phyloP scores from a whole-genome alignment of 2,888 invertebrate genomes.

The Philereme vetulata region DNA sequence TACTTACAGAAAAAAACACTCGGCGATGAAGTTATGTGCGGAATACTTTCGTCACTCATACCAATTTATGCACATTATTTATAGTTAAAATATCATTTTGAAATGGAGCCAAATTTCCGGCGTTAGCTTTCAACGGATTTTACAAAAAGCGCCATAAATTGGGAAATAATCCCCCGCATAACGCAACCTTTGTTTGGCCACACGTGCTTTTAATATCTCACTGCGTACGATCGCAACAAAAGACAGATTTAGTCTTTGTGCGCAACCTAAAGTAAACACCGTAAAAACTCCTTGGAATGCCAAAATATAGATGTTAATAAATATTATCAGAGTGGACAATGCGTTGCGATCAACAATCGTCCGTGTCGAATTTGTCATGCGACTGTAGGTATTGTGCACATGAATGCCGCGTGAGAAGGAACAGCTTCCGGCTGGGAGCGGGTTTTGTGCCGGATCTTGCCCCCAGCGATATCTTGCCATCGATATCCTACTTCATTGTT shows the following conservation, averaged over 20 bases:
- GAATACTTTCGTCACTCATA: slow-evolving; percentile 62
- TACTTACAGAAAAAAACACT: no score
- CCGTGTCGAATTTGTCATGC: slow-evolving; percentile 81
- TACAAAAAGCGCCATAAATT: slow-evolving; percentile 83
- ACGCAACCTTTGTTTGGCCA: slow-evolving; percentile 84
- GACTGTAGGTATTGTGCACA: slow-evolving; percentile 65
- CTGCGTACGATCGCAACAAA: slow-evolving; percentile 57
- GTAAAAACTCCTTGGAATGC: slow-evolving; percentile 61
- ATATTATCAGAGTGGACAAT: slow-evolving; percentile 76
- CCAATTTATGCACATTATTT: slow-evolving; percentile 65
- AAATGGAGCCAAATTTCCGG: slow-evolving; percentile 84
- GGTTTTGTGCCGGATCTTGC: slow-evolving; percentile 60
- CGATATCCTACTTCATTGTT: slow-evolving; percentile 68
- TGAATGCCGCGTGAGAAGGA: slow-evolving; percentile 77
- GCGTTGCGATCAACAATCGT: slow-evolving; percentile 64
- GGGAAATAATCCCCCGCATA: slow-evolving; percentile 84
- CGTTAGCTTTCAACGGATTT: slow-evolving; percentile 76
- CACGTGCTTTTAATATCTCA: slow-evolving; percentile 79
- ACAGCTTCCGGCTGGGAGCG: slow-evolving; percentile 71
- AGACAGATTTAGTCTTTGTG: slow-evolving; percentile 79
- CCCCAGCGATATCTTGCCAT: slow-evolving; percentile 73
- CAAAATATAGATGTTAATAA: slow-evolving; percentile 65
- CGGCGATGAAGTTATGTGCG: slow-evolving; percentile 12
- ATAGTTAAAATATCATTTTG: slow-evolving; percentile 81
- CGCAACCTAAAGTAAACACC: slow-evolving; percentile 75